Conservation (phyloP, 2,113 vertebrate genomes). For the Mystacornis crossleyi region DNA sequence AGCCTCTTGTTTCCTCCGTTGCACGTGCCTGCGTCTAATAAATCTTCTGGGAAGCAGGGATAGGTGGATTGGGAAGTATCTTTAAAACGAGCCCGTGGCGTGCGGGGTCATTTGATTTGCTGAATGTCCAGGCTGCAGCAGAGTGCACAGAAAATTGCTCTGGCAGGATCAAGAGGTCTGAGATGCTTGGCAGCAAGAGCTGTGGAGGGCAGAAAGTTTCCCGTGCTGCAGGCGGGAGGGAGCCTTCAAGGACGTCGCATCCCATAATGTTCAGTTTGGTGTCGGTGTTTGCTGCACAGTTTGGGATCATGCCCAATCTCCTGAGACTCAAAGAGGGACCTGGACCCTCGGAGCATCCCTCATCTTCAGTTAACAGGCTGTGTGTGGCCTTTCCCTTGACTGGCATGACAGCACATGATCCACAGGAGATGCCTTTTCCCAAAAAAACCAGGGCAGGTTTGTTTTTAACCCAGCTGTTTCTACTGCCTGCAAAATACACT, state of each 20-base stretch:
- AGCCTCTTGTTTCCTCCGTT: neutral
- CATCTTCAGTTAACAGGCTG: neutral
- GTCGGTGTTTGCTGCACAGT: neutral
- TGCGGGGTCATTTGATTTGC: neutral
- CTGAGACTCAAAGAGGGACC: neutral
- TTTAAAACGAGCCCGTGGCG: neutral
- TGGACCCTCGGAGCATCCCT: neutral
- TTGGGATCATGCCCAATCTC: neutral
- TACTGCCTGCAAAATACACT: neutral
- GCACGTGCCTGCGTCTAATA: neutral
- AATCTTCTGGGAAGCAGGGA: conserved; percentile 29
- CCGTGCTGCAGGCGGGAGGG: neutral
- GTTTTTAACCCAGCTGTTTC: neutral
- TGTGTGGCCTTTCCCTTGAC: neutral
- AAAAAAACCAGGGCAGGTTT: neutral
- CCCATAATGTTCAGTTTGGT: neutral
- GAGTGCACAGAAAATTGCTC: neutral
- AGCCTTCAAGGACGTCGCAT: neutral
- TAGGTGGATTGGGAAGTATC: neutral
- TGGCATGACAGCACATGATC: neutral
- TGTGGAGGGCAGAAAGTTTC: neutral
- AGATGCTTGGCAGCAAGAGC: neutral
- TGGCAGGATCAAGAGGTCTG: conserved; percentile 9
- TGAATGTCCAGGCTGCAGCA: neutral
- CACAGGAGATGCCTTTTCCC: neutral